These are phyloP conservation scores for Notolepis coatsorum DNA, from an alignment of 2,797 vertebrate genomes.

Conservation along the genomic window DNA sequence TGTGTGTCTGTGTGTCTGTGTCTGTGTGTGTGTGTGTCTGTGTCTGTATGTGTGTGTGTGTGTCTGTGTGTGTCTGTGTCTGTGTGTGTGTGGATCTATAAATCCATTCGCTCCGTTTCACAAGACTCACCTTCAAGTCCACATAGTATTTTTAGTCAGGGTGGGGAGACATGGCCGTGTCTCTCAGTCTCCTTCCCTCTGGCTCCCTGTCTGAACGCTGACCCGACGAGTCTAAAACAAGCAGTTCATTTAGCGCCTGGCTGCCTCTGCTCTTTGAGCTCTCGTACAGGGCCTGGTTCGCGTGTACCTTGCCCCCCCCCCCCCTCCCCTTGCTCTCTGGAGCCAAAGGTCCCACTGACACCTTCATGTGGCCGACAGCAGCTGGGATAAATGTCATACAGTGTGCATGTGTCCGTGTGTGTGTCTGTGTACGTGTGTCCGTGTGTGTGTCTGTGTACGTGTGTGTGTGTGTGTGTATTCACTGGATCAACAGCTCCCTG, in stretches of 20 bases:
- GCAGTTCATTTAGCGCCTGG: constrained; percentile 72
- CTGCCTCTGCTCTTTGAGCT: constrained; percentile 65
- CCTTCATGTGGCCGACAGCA: constrained; percentile 38
- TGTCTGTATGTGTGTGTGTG: too few relatives aligned
- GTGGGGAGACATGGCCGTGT: neutral
- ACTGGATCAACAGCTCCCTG: constrained; percentile 13
- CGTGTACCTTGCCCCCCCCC: too few relatives aligned
- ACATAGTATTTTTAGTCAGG: neutral
- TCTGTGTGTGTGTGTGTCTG: too few relatives aligned
- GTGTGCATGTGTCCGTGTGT: neutral
- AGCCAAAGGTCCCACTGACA: constrained; percentile 22
- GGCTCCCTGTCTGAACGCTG: constrained; percentile 55
- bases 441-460: neutral
- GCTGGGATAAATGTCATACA: constrained; percentile 19
- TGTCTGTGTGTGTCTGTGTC: too few relatives aligned
- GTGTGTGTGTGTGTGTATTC: constrained; percentile 10
- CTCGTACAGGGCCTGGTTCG: constrained; percentile 49
- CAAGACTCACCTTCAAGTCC: constrained; percentile 24
- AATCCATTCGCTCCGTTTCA: constrained; percentile 13
- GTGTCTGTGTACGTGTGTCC: neutral
- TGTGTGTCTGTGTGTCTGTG: too few relatives aligned
- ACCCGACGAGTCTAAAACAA: constrained; percentile 71
- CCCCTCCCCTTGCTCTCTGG: neutral
- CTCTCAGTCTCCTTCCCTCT: constrained; percentile 39
- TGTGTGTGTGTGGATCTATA: constrained; percentile 18